Base-by-base conservation (phyloP, 2,113 vertebrate genomes). In the Neogobius melanostomus region DNA sequence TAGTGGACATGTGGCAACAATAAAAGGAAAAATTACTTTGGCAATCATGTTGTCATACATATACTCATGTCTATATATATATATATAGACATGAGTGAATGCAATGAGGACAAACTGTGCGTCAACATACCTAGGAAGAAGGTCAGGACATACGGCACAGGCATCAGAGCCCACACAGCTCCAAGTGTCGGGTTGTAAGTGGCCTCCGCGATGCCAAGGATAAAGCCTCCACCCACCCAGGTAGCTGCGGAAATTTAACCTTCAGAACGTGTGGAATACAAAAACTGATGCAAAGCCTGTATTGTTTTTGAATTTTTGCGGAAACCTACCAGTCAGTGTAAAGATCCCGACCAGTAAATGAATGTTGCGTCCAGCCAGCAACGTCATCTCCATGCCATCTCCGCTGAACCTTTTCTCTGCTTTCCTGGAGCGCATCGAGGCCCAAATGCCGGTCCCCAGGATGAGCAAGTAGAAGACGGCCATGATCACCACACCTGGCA, bases 141-240 rank as follows among this genome's bases (percentile, higher is more conserved):
- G 62, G 93, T 93, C 53, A 95, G 71, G 4, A 93, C 90, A 69
- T 94, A 95, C 57, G 92, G 93, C 59, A 93, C 77, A 9, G 93
- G 94, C 56, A 92, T 95, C 43, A 95, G 92, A 42, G 93, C 91
- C 95, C 95, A 96, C 28, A 92, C 61, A 1, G 94, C 82, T 2
- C 95, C 94, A 15, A 92, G 88, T 2, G 92, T 92, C 36, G 95
- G 94, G 76, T 93, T 90, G 74, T 95, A 95, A 36, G 93, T 86
- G 0, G 93, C 92, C 82, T 96, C 95, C 75, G 95, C 93, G 7
- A 91, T 95, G 17, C 93, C 93, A 0, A 94, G 91, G 64, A 95
- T 94, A 71, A 94, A 95, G 11, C 92, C 94, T 83, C 94, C 95
- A 75, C 94, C 95, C 46, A 95, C 94, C 94, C 95, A 95, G 0